Base-by-base conservation (phyloP, 1,140 invertebrate genomes). In the Mercenaria mercenaria region DNA sequence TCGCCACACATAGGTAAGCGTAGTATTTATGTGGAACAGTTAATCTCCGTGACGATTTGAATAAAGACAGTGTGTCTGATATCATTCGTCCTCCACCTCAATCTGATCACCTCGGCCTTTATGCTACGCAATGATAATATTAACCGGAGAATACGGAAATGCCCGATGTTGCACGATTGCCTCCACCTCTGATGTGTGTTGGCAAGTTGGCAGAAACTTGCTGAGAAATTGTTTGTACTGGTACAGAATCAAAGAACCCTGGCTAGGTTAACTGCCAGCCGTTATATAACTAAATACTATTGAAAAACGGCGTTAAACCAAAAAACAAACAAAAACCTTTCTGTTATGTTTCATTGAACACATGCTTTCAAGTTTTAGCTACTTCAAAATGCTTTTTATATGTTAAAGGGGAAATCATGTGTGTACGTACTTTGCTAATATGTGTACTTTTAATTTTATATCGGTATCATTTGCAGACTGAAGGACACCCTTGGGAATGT, bases 1-100 rank as follows among this genome's bases (percentile, higher is more conserved):
- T 95, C 20, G 95, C 94, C 10, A 91, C 92, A 32, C 95, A 95
- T 86, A 92, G 90, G 94, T 95, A 89, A 72, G 80, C 85, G 15
- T 47, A 50, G 8, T 32, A 34, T 32, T 6, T 34, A 69, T 69
- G 10, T 34, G 10, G 15, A 23, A 15, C 20, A 34, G 34, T 34
- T 34, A 8, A 20, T 8, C 11, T 69, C 4, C 10, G 15, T 32
- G 11, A 18, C 1, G 6, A 23, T 69, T 37, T n/a, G 23, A 59
- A 26, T 20, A 26, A 6, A 59, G 4, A 34, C 2, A 11, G 15
- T 32, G 6, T 34, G 10, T 69, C 8, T 69, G 32, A 37, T 11
- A 34, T 13, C 26, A n/a, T n/a, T n/a, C n/a, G n/a, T n/a, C n/a
- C n/a, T n/a, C n/a, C n/a, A n/a, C n/a, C n/a, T n/a, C n/a, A n/a